Conservation (phyloP, 1,140 invertebrate species). For the Drosophila jambulina region DNA sequence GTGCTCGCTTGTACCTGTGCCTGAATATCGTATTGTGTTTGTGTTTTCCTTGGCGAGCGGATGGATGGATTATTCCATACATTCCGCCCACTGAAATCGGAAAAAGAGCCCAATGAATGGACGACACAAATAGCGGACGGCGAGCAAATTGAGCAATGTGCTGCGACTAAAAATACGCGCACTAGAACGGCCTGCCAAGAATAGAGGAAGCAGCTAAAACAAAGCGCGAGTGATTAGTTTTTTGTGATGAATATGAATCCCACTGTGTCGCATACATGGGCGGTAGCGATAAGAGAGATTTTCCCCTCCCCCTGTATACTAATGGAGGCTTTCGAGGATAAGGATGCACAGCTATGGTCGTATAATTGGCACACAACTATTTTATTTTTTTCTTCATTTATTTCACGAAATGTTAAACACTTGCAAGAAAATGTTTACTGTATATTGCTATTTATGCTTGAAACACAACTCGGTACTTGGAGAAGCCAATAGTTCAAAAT, state of each 20-base stretch:
- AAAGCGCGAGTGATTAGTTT: constrained; percentile 22
- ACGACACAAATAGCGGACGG: constrained; percentile 37
- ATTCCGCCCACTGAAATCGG: constrained; percentile 48
- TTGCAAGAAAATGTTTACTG: too few species aligned
- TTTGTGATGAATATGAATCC: neutral
- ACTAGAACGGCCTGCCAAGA: constrained; percentile 57
- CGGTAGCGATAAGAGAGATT: too few species aligned
- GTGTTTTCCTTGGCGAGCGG: constrained; percentile 15
- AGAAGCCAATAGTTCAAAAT: too few species aligned
- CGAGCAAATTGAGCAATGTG: constrained; percentile 59
- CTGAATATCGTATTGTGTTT: constrained; percentile 12
- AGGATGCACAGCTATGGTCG: too few species aligned
- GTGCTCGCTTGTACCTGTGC: constrained; percentile 35
- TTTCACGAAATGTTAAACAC: too few species aligned
- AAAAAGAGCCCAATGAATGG: constrained; percentile 55
- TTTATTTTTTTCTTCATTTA: too few species aligned
- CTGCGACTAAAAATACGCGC: constrained; percentile 60
- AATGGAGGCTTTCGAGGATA: too few species aligned
- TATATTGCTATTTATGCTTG: too few species aligned
- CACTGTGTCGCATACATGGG: neutral
- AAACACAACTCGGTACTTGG: too few species aligned
- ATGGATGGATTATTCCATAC: constrained; percentile 39
- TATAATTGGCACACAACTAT: too few species aligned
- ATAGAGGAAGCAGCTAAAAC: constrained; percentile 22
- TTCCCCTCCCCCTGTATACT: too few species aligned